Percentiles rank a stretch among this genome's conserved stretches.
phyloP scores from a whole-genome alignment of 2,888 invertebrate species.

The Callyntrura guangdongensis region DNA sequence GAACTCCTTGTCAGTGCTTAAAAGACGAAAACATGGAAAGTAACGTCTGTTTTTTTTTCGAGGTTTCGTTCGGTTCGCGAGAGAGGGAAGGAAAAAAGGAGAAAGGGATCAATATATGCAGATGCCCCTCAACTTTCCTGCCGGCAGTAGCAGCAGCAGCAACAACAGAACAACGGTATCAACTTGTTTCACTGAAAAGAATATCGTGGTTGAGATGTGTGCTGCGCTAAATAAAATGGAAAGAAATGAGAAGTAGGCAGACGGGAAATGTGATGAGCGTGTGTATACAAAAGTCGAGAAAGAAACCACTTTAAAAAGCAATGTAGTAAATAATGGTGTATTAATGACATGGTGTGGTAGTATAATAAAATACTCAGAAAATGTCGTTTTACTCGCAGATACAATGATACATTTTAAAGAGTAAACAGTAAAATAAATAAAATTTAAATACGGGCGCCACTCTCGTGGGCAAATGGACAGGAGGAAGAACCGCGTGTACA shows the following conservation, averaged over 20 bases:
- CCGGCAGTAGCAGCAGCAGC: neutral
- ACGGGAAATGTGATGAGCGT: neutral
- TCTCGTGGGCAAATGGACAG: neutral
- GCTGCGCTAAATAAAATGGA: neutral
- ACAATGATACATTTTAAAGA: too few relatives aligned
- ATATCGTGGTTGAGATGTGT: neutral
- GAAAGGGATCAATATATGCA: neutral
- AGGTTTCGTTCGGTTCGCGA: neutral
- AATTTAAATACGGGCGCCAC: neutral
- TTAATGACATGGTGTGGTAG: too few relatives aligned
- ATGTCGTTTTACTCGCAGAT: too few relatives aligned
- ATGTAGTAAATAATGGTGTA: too few relatives aligned
- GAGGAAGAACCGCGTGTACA: neutral
- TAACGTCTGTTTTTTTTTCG: too few relatives aligned
- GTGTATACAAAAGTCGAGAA: too few relatives aligned
- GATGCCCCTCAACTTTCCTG: neutral
- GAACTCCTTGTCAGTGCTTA: too few relatives aligned
- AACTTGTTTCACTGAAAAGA: neutral
- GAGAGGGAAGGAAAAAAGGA: neutral
- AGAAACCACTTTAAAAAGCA: too few relatives aligned
- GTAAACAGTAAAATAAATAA: neutral
- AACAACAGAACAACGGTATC: neutral
- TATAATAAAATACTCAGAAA: too few relatives aligned
- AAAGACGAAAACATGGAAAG: too few relatives aligned
- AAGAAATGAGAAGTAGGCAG: conserved; percentile 9